Evolutionary conservation across 2,797 vertebrate species (phyloP).

Genomic region (Setipinna tenuifilis): DNA sequence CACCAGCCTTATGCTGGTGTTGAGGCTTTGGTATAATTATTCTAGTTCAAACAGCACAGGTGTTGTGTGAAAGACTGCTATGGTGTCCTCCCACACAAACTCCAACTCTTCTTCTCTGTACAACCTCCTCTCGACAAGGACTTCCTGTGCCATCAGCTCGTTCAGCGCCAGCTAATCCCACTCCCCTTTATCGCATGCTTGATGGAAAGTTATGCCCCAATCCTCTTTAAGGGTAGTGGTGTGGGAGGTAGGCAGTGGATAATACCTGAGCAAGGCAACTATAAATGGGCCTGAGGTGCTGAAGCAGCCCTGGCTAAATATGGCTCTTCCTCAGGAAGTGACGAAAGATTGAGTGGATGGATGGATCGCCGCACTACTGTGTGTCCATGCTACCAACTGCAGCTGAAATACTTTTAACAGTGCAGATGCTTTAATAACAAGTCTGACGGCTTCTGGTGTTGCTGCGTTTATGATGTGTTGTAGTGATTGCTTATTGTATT

Average conservation of each 20-base stretch:
- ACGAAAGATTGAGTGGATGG: background rate
- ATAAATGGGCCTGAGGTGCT: conserved; percentile 28
- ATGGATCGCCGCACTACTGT: background rate
- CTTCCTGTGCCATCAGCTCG: conserved; percentile 40
- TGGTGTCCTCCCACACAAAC: background rate
- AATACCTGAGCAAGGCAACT: conserved; percentile 34
- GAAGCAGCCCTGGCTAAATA: conserved; percentile 45
- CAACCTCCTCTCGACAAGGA: background rate
- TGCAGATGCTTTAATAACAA: background rate
- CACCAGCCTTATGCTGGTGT: background rate
- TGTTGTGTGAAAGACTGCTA: background rate
- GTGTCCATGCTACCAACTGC: background rate
- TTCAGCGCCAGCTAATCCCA: conserved; percentile 47
- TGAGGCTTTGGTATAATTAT: background rate
- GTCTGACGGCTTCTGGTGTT: background rate
- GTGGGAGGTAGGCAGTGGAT: conserved; percentile 46
- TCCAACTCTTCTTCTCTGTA: background rate
- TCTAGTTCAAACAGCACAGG: background rate
- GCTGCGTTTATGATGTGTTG: no score
- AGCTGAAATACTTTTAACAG: background rate
- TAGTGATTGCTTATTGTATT: no score
- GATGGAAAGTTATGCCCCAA: conserved; percentile 56
- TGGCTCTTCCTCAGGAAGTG: conserved; percentile 37
- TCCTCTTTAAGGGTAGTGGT: conserved; percentile 44
- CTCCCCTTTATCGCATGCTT: conserved; percentile 46